Base-by-base conservation (phyloP, 2,797 vertebrate genomes). In the Yasuhikotakia modesta region DNA sequence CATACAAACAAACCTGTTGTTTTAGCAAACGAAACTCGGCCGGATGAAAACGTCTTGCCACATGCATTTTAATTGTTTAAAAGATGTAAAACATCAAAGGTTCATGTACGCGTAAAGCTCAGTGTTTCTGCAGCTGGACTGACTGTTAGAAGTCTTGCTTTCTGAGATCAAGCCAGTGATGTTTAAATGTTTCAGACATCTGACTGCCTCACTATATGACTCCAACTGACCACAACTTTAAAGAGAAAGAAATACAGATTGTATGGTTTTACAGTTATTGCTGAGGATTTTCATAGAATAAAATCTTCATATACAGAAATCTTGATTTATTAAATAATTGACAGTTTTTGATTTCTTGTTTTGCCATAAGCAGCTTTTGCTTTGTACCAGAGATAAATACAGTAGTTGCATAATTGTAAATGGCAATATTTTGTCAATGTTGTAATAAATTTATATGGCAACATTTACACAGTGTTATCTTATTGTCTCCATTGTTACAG, bases 361-460 rank as follows among this genome's bases (percentile, higher is more conserved):
- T 81, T 79, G 65, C 68, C 65, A 66, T 70, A 64, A 79, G 70
- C 66, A 81, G 63, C 65, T 77, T 76, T 80, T 63, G 72, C 75
- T 79, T 83, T 82, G 74, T 84, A 75, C 79, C 46, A 53, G 24
- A 78, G 60, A 75, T 58, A 70, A 80, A 76, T 58, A 67, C 70
- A 78, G 45, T 79, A 80, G 80, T 83, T 79, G 48, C 63, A 67
- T 66, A 78, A 55, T 71, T 81, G 85, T 85, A 48, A 80, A 64
- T 86, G 84, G 65, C 81, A 86, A 80, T 84, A 83, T 86, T 88
- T 87, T 88, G 86, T 87, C 87, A 80, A 85, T 46, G 80, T 84
- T 87, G 73, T 85, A 90, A 90, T 89, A 88, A 87, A 86, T 89
- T 86, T 87, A 81, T 88, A 88, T 87, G 82, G 78, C 82, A 84